Percentiles rank a stretch among this genome's conserved stretches.
Evolutionary conservation across 1,140 invertebrate genomes (phyloP).

Genomic region (Archegozetes longisetosus): DNA sequence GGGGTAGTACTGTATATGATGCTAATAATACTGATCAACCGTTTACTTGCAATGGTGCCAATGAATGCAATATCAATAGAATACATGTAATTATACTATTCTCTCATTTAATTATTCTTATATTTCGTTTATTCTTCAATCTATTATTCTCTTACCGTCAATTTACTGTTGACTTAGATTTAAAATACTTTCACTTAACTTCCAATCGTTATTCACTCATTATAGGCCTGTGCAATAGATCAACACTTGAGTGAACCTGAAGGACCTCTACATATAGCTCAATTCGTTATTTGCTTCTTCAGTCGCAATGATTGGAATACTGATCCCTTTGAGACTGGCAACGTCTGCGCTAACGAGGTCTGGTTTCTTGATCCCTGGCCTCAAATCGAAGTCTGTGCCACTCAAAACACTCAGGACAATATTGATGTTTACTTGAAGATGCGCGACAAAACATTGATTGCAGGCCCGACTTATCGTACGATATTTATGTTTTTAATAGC

Average conservation of each 20-base stretch:
- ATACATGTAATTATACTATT: conserved; percentile 4
- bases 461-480: neutral
- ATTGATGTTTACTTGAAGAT: conserved; percentile 5
- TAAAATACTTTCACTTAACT: no score
- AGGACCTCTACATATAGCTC: neutral
- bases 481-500: neutral
- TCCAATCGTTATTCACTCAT: no score
- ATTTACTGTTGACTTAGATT: no score
- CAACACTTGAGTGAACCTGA: conserved; percentile 2
- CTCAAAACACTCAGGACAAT: neutral
- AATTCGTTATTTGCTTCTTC: conserved; percentile 12
- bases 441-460: conserved; percentile 8
- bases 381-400: neutral
- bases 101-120: no score
- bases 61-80: conserved; percentile 15
- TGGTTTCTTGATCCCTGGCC: conserved; percentile 9
- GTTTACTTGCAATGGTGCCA: conserved; percentile 5
- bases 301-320: neutral
- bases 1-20: conserved; percentile 13
- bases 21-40: neutral
- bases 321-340: neutral
- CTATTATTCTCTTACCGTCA: no score
- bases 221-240: conserved; percentile 11
- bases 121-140: no score
- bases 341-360: neutral